Evolutionary conservation across 2,888 invertebrate species (phyloP).

Genomic region (Yponomeuta cagnagella): DNA sequence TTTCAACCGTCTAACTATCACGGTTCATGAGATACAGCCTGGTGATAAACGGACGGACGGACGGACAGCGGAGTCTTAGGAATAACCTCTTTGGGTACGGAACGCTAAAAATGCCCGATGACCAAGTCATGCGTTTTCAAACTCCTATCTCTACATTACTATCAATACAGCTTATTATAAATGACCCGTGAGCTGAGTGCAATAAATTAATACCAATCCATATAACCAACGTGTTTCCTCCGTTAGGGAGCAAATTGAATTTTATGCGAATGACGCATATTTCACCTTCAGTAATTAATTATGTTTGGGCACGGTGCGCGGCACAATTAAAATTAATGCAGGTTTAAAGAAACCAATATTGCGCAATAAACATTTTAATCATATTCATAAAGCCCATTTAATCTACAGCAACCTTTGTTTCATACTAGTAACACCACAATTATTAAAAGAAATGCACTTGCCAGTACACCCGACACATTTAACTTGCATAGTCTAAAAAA

Average conservation of each 20-base stretch:
- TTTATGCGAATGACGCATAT: slow-evolving; percentile 59
- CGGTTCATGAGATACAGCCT: too few relatives aligned
- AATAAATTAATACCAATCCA: slow-evolving; percentile 61
- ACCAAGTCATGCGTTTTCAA: too few relatives aligned
- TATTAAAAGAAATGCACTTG: too few relatives aligned
- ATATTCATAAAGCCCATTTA: not conserved
- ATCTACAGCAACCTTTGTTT: not conserved
- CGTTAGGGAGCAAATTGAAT: slow-evolving; percentile 60
- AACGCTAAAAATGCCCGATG: too few relatives aligned
- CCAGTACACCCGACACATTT: too few relatives aligned
- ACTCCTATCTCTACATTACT: not conserved
- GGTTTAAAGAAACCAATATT: slow-evolving; percentile 24
- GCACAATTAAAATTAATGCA: slow-evolving; percentile 33
- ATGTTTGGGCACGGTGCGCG: slow-evolving; percentile 38
- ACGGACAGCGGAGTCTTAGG: too few relatives aligned
- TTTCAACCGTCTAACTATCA: too few relatives aligned
- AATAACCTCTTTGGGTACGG: too few relatives aligned
- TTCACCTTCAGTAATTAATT: slow-evolving; percentile 55
- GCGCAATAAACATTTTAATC: slow-evolving; percentile 1
- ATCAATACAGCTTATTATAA: slow-evolving; percentile 6
- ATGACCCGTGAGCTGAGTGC: slow-evolving; percentile 25
- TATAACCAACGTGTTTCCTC: slow-evolving; percentile 50
- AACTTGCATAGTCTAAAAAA: too few relatives aligned
- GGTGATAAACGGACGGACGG: too few relatives aligned
- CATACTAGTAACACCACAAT: not conserved